phyloP scores from a whole-genome alignment of 2,888 invertebrate species.

The Cosmorhoe ocellata region DNA sequence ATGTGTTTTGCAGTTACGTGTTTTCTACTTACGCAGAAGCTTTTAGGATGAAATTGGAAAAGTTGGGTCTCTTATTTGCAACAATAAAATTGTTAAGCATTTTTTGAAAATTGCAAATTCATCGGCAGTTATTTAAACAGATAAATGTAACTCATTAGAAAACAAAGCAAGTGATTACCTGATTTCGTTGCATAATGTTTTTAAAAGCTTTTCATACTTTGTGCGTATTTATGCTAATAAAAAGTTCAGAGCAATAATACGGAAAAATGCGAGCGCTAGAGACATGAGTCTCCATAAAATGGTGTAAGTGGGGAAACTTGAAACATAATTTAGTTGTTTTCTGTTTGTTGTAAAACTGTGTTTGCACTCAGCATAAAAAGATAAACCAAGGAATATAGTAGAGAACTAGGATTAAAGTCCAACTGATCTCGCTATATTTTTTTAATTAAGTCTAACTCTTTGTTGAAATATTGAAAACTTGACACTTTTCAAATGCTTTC shows the following conservation, averaged over 20 bases:
- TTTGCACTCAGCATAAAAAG: constrained; percentile 7
- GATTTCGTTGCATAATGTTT: constrained; percentile 51
- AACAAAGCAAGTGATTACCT: constrained; percentile 48
- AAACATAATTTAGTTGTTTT: constrained; percentile 59
- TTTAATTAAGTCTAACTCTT: too few relatives aligned
- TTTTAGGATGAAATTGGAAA: constrained; percentile 22
- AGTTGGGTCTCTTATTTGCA: constrained; percentile 12
- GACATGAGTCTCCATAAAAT: constrained; percentile 58
- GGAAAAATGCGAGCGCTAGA: constrained; percentile 52
- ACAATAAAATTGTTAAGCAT: constrained; percentile 14
- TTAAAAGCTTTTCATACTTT: constrained; percentile 60
- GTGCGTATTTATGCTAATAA: constrained; percentile 60
- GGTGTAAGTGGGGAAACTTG: constrained; percentile 58
- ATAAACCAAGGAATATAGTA: not conserved
- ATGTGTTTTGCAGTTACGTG: constrained; percentile 28
- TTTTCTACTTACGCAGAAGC: constrained; percentile 14
- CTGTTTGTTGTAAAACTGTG: constrained; percentile 41
- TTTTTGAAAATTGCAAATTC: not conserved
- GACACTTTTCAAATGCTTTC: too few relatives aligned
- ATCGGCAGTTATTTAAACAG: not conserved
- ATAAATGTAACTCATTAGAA: constrained; percentile 42
- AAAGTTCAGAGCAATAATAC: constrained; percentile 59
- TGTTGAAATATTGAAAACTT: too few relatives aligned
- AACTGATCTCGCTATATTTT: not conserved
- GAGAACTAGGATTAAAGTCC: not conserved